phyloP scores from a whole-genome alignment of 64 coral and sea anemone species.

The Dendronephthya gigantea region DNA sequence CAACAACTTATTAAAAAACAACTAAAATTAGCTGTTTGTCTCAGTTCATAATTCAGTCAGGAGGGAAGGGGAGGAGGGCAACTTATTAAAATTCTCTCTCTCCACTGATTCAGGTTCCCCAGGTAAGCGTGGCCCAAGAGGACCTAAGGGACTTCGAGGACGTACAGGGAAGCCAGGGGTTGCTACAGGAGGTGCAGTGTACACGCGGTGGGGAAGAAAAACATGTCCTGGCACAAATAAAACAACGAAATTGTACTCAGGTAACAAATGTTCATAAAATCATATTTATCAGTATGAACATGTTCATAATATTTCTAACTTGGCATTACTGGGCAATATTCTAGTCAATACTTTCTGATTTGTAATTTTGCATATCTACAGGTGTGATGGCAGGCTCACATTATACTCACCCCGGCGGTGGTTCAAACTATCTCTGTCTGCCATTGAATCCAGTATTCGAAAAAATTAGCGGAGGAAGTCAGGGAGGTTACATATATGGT shows the following conservation, averaged over 20 bases:
- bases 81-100: no score
- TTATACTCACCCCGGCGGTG: background rate
- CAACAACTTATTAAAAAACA: no score
- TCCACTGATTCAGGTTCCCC: background rate
- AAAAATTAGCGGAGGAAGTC: background rate
- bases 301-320: no score
- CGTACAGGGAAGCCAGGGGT: no score
- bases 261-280: background rate
- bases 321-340: no score
- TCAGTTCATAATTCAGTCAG: no score
- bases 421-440: background rate
- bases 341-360: no score
- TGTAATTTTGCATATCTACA: background rate
- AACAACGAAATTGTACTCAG: constrained; percentile 20
- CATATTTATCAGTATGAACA: no score
- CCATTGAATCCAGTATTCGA: background rate
- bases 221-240: background rate
- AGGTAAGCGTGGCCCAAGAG: background rate
- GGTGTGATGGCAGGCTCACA: background rate
- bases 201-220: constrained; percentile 26
- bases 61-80: no score
- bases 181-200: constrained; percentile 8
- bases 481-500: background rate
- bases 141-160: background rate
- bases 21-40: no score